Evolutionary conservation across 2,797 vertebrate species (phyloP).

Genomic region (Strix occidentalis): DNA sequence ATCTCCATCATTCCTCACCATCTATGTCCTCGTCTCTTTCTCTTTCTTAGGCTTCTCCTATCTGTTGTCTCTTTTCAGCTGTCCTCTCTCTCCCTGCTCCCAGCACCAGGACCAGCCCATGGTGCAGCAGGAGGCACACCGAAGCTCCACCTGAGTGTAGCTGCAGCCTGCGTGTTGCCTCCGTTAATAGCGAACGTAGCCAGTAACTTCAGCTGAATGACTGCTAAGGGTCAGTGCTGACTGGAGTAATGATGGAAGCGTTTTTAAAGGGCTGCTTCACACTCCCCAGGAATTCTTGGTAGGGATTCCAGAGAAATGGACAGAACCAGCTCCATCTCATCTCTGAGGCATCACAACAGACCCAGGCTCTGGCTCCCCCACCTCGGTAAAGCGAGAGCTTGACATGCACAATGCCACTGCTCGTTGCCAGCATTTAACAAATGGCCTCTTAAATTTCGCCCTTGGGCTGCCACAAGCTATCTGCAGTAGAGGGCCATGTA

Average conservation of each 20-base stretch:
- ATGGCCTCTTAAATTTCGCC: not conserved
- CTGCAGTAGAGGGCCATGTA: not conserved
- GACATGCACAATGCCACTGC: not conserved
- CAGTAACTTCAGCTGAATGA: not conserved
- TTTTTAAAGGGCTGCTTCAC: not conserved
- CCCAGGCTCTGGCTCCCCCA: not conserved
- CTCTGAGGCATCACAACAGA: not conserved
- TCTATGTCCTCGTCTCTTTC: not conserved
- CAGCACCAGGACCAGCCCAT: fast-evolving
- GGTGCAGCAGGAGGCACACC: not conserved
- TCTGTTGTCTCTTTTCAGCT: not conserved
- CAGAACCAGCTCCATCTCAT: not conserved
- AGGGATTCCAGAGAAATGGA: not conserved
- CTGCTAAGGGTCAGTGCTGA: not conserved
- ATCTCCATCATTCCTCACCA: not conserved
- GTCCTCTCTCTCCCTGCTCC: not conserved
- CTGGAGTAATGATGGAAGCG: not conserved
- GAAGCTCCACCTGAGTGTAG: not conserved
- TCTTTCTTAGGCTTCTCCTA: not conserved
- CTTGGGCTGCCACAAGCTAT: not conserved
- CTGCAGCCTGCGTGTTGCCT: not conserved
- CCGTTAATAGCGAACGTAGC: not conserved
- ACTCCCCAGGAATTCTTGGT: not conserved
- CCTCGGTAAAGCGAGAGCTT: not conserved
- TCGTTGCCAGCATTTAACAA: not conserved